Percentiles rank a stretch among this genome's conserved stretches.
phyloP scores from a whole-genome alignment of 2,888 invertebrate genomes.

The Drosophila testacea region DNA sequence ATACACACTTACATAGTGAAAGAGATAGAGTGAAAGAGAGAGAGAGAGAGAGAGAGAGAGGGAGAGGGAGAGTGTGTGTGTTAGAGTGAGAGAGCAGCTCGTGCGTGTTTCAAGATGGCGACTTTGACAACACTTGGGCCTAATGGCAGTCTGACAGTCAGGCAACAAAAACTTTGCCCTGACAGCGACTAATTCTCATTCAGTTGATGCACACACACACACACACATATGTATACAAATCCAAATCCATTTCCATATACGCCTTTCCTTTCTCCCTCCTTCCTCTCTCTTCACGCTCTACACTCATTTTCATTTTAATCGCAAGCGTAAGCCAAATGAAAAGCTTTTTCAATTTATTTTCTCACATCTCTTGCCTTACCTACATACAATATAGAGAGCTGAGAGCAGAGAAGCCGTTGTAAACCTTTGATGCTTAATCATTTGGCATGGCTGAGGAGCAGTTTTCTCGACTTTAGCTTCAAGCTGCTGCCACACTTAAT shows the following conservation, averaged over 20 bases:
- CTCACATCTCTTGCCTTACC: constrained; percentile 49
- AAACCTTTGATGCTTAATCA: constrained; percentile 73
- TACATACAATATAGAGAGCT: neutral
- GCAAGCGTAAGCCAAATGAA: constrained; percentile 74
- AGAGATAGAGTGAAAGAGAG: neutral
- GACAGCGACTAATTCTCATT: constrained; percentile 69
- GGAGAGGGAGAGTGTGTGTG: too few species aligned
- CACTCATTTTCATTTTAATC: constrained; percentile 72
- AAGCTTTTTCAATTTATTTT: constrained; percentile 78
- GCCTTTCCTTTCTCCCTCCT: neutral
- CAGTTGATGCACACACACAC: constrained; percentile 42
- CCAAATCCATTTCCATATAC: constrained; percentile 33
- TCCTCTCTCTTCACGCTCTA: neutral
- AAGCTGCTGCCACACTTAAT: constrained; percentile 57
- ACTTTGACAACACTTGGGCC: constrained; percentile 74
- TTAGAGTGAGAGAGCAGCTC: constrained; percentile 12
- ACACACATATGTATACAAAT: constrained; percentile 4
- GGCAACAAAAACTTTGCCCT: constrained; percentile 55
- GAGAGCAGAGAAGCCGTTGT: constrained; percentile 22
- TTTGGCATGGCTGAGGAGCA: constrained; percentile 41
- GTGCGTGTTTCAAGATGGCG: constrained; percentile 74
- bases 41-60: neutral
- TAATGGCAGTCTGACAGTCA: constrained; percentile 65
- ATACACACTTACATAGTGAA: constrained; percentile 6
- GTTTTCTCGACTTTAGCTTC: constrained; percentile 12